These are phyloP conservation scores for Aurelia aurita complex sp. Pacific DNA, from an alignment of 30 jellyfish, hydroid and myxozoan species.

Conservation along the genomic window DNA sequence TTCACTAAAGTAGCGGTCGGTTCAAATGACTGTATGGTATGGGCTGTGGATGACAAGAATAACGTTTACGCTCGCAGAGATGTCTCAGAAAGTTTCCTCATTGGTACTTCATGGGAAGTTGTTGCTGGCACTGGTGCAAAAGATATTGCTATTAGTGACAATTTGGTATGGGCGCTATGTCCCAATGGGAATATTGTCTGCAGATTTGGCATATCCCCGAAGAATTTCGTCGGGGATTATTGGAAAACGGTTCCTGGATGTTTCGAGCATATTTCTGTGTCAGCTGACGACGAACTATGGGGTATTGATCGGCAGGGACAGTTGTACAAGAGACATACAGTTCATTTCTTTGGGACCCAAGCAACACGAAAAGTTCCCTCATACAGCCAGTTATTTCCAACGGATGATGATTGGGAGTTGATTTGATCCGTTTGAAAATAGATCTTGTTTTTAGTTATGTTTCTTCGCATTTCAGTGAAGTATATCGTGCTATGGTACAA, in stretches of 20 bases:
- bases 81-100: slow-evolving; percentile 90
- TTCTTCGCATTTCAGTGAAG: too few species aligned
- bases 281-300: slow-evolving; percentile 98
- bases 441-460: too few species aligned
- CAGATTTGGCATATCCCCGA: slow-evolving; percentile 91
- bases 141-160: slow-evolving; percentile 89
- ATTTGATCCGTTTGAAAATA: slow-evolving; percentile 34
- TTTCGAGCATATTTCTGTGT: slow-evolving; percentile 91
- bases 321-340: slow-evolving; percentile 84
- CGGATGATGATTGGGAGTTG: slow-evolving; percentile 98
- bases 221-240: slow-evolving; percentile 90
- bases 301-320: slow-evolving; percentile 99
- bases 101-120: slow-evolving; percentile 98
- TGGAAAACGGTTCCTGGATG: slow-evolving; percentile 99
- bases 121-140: slow-evolving; percentile 97
- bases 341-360: slow-evolving; percentile 90
- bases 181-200: slow-evolving; percentile 97
- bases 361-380: slow-evolving; percentile 89
- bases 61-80: slow-evolving; percentile 94
- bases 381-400: slow-evolving; percentile 88
- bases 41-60: slow-evolving; percentile 98
- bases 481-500: too few species aligned
- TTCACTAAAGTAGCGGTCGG: slow-evolving; percentile 93
- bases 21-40: slow-evolving; percentile 83
- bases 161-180: slow-evolving; percentile 96